These are phyloP conservation scores for Periophthalmus magnuspinnatus DNA, from an alignment of 2,797 vertebrate species.

Conservation along the genomic window DNA sequence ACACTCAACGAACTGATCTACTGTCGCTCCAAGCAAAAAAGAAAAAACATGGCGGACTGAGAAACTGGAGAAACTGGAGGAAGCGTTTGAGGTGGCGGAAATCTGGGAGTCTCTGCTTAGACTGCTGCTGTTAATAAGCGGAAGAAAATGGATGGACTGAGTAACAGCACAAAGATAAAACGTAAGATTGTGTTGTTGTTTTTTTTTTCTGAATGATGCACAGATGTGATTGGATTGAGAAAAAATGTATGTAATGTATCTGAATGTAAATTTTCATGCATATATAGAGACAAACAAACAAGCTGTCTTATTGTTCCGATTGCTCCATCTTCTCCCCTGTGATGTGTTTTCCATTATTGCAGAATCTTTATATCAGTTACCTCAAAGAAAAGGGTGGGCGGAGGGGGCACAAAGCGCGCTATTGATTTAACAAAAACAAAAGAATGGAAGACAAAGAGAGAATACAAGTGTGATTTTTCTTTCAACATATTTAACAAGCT, in stretches of 20 bases:
- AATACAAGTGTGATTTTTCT: constrained; percentile 7
- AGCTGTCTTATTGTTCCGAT: constrained; percentile 19
- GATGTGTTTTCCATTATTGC: constrained; percentile 38
- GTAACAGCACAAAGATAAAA: too few relatives aligned
- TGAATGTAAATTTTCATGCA: background rate
- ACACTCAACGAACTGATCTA: too few relatives aligned
- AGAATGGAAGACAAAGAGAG: constrained; percentile 5
- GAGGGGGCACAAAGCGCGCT: constrained; percentile 7
- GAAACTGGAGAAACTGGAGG: too few relatives aligned
- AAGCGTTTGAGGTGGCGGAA: too few relatives aligned
- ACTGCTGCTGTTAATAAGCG: too few relatives aligned
- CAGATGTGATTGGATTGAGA: constrained; percentile 1
- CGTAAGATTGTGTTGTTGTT: too few relatives aligned
- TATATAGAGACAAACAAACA: constrained; percentile 30
- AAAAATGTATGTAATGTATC: background rate
- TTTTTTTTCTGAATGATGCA: constrained; percentile 13
- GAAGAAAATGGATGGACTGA: too few relatives aligned
- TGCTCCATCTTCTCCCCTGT: constrained; percentile 23
- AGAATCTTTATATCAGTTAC: background rate
- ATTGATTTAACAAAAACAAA: constrained; percentile 20
- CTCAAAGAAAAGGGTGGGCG: constrained; percentile 19
- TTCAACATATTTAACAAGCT: constrained; percentile 15
- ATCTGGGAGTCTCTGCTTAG: too few relatives aligned
- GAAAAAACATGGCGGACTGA: too few relatives aligned
- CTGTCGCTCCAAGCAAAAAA: too few relatives aligned